phyloP scores from a whole-genome alignment of 2,113 vertebrate genomes.

The Ameiurus melas region DNA sequence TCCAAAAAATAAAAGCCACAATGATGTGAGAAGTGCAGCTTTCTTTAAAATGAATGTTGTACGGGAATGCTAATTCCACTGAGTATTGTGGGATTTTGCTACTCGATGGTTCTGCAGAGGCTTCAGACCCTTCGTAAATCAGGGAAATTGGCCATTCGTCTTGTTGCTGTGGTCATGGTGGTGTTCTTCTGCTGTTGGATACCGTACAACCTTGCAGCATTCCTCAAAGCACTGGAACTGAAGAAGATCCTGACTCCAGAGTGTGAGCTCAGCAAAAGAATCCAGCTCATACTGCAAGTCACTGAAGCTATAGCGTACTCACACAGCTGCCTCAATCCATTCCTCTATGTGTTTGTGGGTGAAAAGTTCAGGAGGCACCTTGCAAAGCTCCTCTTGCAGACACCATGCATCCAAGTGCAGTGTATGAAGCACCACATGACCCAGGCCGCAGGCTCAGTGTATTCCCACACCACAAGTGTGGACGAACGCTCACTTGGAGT shows the following conservation, averaged over 20 bases:
- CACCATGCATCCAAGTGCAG: slow-evolving; percentile 59
- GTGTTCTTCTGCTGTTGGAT: slow-evolving; percentile 73
- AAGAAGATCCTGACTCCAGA: too few relatives aligned
- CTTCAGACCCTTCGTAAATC: slow-evolving; percentile 54
- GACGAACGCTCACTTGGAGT: slow-evolving; percentile 62
- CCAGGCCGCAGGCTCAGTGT: slow-evolving; percentile 53
- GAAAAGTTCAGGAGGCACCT: slow-evolving; percentile 70
- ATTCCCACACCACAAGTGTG: slow-evolving; percentile 66
- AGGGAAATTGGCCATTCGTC: slow-evolving; percentile 64
- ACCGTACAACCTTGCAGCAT: slow-evolving; percentile 65
- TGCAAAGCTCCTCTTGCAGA: slow-evolving; percentile 58
- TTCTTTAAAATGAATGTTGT: slow-evolving; percentile 62
- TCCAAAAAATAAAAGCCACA: background rate
- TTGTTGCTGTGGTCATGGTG: slow-evolving; percentile 63
- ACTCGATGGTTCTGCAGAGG: slow-evolving; percentile 64
- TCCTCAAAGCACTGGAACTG: too few relatives aligned
- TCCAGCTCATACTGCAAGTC: slow-evolving; percentile 56
- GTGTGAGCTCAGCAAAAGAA: slow-evolving; percentile 69
- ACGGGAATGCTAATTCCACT: background rate
- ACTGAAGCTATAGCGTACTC: slow-evolving; percentile 68
- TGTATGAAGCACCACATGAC: slow-evolving; percentile 59
- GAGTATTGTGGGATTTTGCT: background rate
- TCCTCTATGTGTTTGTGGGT: slow-evolving; percentile 74
- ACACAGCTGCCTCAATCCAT: slow-evolving; percentile 74
- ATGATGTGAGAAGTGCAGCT: slow-evolving; percentile 15